phyloP scores from a whole-genome alignment of 2,888 invertebrate genomes.

The Alcis repandata region DNA sequence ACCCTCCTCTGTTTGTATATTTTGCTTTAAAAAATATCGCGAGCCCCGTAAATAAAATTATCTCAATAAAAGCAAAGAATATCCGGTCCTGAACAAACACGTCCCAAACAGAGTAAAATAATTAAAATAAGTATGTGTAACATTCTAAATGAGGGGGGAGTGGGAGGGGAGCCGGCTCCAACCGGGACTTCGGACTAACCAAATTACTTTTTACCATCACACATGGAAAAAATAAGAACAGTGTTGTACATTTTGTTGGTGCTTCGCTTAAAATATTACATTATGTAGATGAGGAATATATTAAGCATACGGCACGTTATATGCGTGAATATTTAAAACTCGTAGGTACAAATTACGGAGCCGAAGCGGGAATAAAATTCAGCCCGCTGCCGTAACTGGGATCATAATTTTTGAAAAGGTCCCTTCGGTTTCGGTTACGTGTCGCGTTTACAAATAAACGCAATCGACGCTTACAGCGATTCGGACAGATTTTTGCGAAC shows the following conservation, averaged over 20 bases:
- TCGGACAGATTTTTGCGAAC: constrained; percentile 34
- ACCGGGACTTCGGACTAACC: constrained; percentile 18
- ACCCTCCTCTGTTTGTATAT: constrained; percentile 29
- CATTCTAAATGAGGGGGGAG: constrained; percentile 24
- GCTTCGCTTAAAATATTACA: constrained; percentile 69
- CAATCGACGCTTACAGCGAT: constrained; percentile 36
- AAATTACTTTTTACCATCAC: constrained; percentile 38
- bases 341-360: constrained; percentile 67
- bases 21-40: constrained; percentile 27
- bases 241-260: constrained; percentile 57
- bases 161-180: constrained; percentile 7
- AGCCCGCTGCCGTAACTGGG: constrained; percentile 47
- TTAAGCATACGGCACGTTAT: constrained; percentile 70
- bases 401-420: constrained; percentile 72
- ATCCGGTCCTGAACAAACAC: constrained; percentile 47
- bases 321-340: constrained; percentile 77
- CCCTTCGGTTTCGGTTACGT: constrained; percentile 66
- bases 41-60: constrained; percentile 34
- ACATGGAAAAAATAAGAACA: constrained; percentile 51
- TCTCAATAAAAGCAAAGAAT: constrained; percentile 46
- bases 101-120: constrained; percentile 42
- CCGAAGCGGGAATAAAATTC: constrained; percentile 56
- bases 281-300: constrained; percentile 77
- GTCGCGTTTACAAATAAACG: constrained; percentile 50
- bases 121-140: constrained; percentile 47